Evolutionary conservation across 2,888 invertebrate species (phyloP), one percentile per base, ranked within the genome.

Genomic region (Hetaerina titia): DNA sequence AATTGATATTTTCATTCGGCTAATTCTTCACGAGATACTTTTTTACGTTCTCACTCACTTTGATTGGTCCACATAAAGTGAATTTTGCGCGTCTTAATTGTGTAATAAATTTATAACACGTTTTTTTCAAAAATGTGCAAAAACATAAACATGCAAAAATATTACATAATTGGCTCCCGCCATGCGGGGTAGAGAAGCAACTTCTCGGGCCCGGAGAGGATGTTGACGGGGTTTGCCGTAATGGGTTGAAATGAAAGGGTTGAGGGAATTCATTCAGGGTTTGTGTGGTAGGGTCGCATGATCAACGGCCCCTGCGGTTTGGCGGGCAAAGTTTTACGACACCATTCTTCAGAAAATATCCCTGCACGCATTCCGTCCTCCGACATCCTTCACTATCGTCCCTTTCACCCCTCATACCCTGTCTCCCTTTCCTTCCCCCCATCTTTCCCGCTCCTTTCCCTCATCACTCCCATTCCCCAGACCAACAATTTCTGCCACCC

Each of bases 311-410:
- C 81, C 9, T n/a, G 69, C 11, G 81, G 13, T 25, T 81, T 22
- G 11, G 81, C 15, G 25, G 31, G 22, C 31, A 31, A 31, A 31
- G 81, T 31, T 81, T 31, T 31, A 81, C 81, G 81, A 31, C 81
- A 31, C 31, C 81, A 81, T 81, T 81, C 81, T 81, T 81, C 81
- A 81, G 81, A 25, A 81, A 81, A 81, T 31, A 81, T 81, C 81
- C 81, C 81, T 4, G 15, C 4, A 31, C 81, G 81, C 81, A 81
- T 81, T 81, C 31, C 81, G 25, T 13, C 81, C 25, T 22, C 69
- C 81, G 25, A 31, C 25, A 81, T 25, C 81, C 81, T 81, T 81
- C 81, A 81, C 81, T 81, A 81, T 81, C 31, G 74, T 9, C 8
- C 81, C 81, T 31, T 15, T 31, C 25, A 31, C 15, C 31, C 31